Conservation (phyloP, 1,140 invertebrate species). For the Scaptomyza hsui region DNA sequence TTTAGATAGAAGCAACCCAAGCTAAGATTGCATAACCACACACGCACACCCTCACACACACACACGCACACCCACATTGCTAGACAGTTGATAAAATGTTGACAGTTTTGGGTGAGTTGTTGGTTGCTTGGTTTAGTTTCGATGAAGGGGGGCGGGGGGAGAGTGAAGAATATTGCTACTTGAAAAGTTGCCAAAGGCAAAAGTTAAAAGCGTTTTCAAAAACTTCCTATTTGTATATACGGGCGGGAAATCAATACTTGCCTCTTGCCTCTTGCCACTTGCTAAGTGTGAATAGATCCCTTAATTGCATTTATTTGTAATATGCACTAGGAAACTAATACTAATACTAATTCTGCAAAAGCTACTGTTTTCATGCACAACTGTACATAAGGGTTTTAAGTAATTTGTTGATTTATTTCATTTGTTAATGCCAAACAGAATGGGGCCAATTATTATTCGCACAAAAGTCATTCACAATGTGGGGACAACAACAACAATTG, state of each 20-base stretch:
- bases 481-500: conserved; percentile 35
- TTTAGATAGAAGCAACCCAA: conserved; percentile 44
- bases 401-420: neutral
- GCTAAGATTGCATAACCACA: conserved; percentile 55
- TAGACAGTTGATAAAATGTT: conserved; percentile 75
- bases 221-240: conserved; percentile 41
- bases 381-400: too few relatives aligned
- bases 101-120: conserved; percentile 74
- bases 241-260: conserved; percentile 42
- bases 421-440: conserved; percentile 6
- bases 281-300: conserved; percentile 48
- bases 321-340: conserved; percentile 23
- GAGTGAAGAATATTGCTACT: conserved; percentile 10
- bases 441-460: conserved; percentile 23
- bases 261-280: neutral
- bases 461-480: conserved; percentile 16
- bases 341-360: too few relatives aligned
- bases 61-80: conserved; percentile 13
- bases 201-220: conserved; percentile 40
- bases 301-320: conserved; percentile 51
- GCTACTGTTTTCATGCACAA: neutral
- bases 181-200: conserved; percentile 42
- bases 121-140: conserved; percentile 3
- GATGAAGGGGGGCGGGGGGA: neutral
- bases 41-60: conserved; percentile 25